These are phyloP conservation scores for Eubucco bourcierii DNA, from an alignment of 2,113 vertebrate species.

Conservation along the genomic window DNA sequence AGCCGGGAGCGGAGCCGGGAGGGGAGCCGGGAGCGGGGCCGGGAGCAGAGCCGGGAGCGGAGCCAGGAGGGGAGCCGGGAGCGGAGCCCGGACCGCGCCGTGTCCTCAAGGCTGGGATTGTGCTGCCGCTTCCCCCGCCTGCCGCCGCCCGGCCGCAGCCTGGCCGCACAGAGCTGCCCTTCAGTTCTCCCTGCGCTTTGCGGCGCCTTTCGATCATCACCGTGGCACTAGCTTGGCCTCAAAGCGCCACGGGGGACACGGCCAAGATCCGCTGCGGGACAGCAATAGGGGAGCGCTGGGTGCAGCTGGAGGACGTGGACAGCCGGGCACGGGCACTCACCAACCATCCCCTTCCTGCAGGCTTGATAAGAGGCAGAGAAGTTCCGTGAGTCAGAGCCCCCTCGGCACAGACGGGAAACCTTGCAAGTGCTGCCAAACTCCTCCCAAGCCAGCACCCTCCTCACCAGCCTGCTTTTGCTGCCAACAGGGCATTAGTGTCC, in stretches of 20 bases:
- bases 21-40: no score
- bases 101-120: constrained; percentile 15
- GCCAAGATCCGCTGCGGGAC: background rate
- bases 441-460: background rate
- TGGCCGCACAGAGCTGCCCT: constrained; percentile 16
- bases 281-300: background rate
- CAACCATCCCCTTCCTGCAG: background rate
- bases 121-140: background rate
- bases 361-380: background rate
- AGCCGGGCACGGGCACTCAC: background rate
- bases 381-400: background rate
- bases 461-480: background rate
- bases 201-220: background rate
- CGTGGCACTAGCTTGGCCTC: background rate
- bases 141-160: background rate
- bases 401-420: background rate
- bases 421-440: background rate
- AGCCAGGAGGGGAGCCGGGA: background rate
- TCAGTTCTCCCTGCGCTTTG: constrained; percentile 3
- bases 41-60: background rate
- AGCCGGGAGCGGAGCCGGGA: no score
- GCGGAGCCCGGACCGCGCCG: background rate
- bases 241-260: background rate
- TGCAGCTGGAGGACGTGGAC: background rate
- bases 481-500: background rate